Percentiles rank a stretch among this genome's conserved stretches.
These are phyloP conservation scores for Hafferia zeledoni DNA, from an alignment of 2,797 vertebrate genomes.

Conservation along the genomic window DNA sequence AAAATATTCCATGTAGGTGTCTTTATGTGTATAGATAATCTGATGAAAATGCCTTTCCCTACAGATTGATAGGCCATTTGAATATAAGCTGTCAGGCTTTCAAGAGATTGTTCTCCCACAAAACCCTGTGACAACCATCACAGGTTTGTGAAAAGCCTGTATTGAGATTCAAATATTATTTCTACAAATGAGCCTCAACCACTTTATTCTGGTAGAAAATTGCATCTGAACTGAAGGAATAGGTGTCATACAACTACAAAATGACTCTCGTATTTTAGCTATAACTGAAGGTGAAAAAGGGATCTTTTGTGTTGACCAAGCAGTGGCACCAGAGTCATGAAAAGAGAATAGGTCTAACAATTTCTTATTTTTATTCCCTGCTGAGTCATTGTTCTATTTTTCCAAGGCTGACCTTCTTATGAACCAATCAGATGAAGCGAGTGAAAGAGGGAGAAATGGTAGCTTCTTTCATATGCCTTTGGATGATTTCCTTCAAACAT, in stretches of 20 bases:
- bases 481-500: neutral
- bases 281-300: accelerated
- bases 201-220: neutral
- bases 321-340: neutral
- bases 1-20: neutral
- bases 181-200: neutral
- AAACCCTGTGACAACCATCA: neutral
- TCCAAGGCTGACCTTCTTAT: neutral
- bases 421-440: neutral
- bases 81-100: neutral
- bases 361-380: neutral
- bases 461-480: neutral
- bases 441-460: neutral
- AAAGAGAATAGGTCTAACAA: neutral
- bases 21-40: neutral
- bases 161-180: neutral
- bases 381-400: neutral
- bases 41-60: neutral
- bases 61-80: neutral
- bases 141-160: neutral
- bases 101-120: neutral
- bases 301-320: neutral
- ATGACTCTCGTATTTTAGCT: neutral
- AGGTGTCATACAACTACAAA: neutral
- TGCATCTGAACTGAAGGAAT: neutral